These are phyloP conservation scores for Operophtera brumata DNA, from an alignment of 2,888 invertebrate species.

Conservation along the genomic window DNA sequence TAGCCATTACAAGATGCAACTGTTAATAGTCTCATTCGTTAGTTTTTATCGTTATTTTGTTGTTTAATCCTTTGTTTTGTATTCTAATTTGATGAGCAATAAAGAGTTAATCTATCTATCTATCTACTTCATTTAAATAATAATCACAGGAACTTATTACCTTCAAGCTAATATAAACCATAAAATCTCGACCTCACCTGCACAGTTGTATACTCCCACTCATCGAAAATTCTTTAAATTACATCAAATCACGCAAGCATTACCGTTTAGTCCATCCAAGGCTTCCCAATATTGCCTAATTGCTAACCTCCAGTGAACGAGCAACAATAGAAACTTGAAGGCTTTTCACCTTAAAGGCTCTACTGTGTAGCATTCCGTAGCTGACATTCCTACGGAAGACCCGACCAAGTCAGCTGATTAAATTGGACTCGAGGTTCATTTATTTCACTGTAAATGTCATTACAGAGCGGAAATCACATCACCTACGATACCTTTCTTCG, in stretches of 20 bases:
- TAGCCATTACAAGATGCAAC: background rate
- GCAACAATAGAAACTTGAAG: slow-evolving; percentile 64
- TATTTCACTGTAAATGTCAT: background rate
- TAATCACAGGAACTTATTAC: slow-evolving; percentile 4
- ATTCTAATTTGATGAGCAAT: too few species aligned
- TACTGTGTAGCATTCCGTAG: background rate
- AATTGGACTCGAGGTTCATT: background rate
- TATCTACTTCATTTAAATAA: too few species aligned
- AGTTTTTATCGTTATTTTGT: too few species aligned
- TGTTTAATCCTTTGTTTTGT: too few species aligned
- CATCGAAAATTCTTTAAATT: slow-evolving; percentile 30
- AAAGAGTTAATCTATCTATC: too few species aligned
- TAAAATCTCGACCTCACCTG: slow-evolving; percentile 14
- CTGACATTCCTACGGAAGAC: background rate
- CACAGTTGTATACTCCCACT: slow-evolving; percentile 9
- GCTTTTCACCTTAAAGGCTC: slow-evolving; percentile 22
- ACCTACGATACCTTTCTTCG: too few species aligned
- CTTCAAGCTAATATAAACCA: slow-evolving; percentile 2
- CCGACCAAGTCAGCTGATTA: background rate
- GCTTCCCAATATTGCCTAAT: slow-evolving; percentile 71
- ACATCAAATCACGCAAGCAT: slow-evolving; percentile 33
- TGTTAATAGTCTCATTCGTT: too few species aligned
- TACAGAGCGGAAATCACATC: too few species aligned
- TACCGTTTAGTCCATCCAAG: slow-evolving; percentile 44
- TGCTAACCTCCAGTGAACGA: slow-evolving; percentile 59